Evolutionary conservation across 2,113 vertebrate species (phyloP).

Genomic region (Xenopus borealis): DNA sequence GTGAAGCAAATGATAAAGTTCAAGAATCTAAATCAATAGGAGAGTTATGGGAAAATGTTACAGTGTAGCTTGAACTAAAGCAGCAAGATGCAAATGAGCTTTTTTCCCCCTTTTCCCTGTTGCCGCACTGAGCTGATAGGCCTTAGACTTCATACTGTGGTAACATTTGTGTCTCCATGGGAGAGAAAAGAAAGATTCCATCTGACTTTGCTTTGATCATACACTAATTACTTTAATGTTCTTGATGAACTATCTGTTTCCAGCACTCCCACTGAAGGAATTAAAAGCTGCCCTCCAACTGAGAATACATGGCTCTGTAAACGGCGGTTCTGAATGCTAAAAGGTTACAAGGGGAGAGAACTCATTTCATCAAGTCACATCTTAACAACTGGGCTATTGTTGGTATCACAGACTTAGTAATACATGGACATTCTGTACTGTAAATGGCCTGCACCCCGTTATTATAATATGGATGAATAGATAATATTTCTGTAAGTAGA

Average conservation of each 20-base stretch:
- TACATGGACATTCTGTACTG: too few species aligned
- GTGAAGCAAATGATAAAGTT: constrained; percentile 16
- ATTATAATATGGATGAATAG: too few species aligned
- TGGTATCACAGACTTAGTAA: too few species aligned
- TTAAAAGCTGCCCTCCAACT: not conserved
- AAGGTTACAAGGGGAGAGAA: constrained; percentile 9
- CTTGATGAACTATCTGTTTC: constrained; percentile 45
- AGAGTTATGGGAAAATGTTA: constrained; percentile 19
- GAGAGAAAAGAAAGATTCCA: constrained; percentile 39
- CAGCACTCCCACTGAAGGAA: constrained; percentile 32
- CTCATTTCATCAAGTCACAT: too few species aligned
- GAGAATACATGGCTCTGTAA: not conserved
- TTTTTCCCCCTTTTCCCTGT: constrained; percentile 9
- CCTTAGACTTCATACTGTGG: constrained; percentile 19
- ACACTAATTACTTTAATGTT: constrained; percentile 52
- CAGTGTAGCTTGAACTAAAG: constrained; percentile 14
- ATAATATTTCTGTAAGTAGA: too few species aligned
- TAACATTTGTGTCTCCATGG: constrained; percentile 46
- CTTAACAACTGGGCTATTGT: too few species aligned
- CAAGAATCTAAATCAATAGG: constrained; percentile 21
- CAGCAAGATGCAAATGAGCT: constrained; percentile 16
- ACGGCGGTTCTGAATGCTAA: constrained; percentile 16
- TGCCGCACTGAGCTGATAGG: constrained; percentile 22
- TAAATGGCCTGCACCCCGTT: too few species aligned
- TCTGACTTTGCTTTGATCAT: constrained; percentile 39